Base-by-base conservation (phyloP, 2,113 vertebrate species). In the Sinosuthora webbiana region DNA sequence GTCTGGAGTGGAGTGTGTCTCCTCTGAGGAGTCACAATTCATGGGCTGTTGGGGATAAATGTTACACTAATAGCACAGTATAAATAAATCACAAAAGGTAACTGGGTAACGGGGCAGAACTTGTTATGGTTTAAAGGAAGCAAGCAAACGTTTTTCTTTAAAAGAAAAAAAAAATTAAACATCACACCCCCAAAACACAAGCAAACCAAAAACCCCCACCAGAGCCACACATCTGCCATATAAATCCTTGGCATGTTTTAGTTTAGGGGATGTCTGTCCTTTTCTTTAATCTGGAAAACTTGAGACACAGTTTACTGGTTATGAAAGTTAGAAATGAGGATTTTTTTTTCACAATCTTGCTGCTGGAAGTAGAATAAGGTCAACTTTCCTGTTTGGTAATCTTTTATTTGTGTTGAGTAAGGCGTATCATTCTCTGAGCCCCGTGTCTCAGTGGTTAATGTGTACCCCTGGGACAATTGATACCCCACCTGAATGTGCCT, bases 301-400 rank as follows among this genome's bases (percentile, higher is more conserved):
- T 73, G 67, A 55, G 27, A 25, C 7, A 1, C 63, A 62, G 13
- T 64, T 76, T 85, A 59, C 18, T 57, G 13, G 10, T 60, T 70
- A 11, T 37, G 45, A 31, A 70, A 84, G 35, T 73, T 79, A 71
- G 50, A 73, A 69, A 53, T 49, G 11, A 49, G 53, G 31, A 20
- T 63, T 67, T 50, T 31, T 23, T 65, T 68, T 20, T 24, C 27
- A 52, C 30, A 30, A 3, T 86, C 37, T 90, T 75, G 28, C 33
- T 83, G 44, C 47, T 96, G 41, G 11, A 92, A 92, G 59, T 91
- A 55, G 24, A 56, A 90, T 52, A 33, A 83, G 89, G 59, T 71
- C 91, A 80, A 17, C 30, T 86, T 89, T 93, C 22, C 60, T 86
- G 8, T 96, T 95, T 93, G 75, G 90, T 90, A 97, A 90, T 52